Percentiles rank a stretch among this genome's conserved stretches.
Conservation (phyloP, 2,888 invertebrate species). For the Orthonevra nobilis region DNA sequence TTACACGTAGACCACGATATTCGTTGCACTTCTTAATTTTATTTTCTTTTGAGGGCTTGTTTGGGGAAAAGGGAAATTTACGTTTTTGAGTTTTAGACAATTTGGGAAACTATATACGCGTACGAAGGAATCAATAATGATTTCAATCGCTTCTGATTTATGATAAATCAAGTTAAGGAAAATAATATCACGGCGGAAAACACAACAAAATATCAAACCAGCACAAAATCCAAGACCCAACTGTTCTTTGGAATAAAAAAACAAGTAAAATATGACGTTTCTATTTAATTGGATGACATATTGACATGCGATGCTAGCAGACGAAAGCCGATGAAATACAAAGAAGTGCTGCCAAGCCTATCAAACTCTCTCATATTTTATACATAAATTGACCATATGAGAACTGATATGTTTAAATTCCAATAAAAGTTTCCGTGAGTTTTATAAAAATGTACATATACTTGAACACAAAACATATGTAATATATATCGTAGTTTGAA, state of each 20-base stretch:
- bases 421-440: too few species aligned
- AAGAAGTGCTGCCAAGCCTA: constrained; percentile 9
- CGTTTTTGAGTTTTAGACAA: background rate
- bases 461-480: too few species aligned
- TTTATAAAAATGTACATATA: too few species aligned
- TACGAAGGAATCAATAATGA: background rate
- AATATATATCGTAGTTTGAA: too few species aligned
- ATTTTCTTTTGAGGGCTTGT: background rate
- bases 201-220: background rate
- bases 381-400: too few species aligned
- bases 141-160: constrained; percentile 4
- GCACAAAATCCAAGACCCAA: constrained; percentile 37
- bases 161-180: constrained; percentile 17
- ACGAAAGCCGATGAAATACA: background rate
- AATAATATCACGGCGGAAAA: background rate
- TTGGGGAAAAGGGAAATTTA: background rate
- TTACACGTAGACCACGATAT: constrained; percentile 35
- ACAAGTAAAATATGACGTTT: constrained; percentile 28
- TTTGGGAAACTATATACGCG: background rate
- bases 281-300: too few species aligned
- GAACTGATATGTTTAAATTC: too few species aligned
- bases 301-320: background rate
- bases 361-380: too few species aligned
- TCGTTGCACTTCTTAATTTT: constrained; percentile 8
- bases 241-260: constrained; percentile 24